These are phyloP conservation scores for Probaryconus sp. DNA, from an alignment of 1,140 invertebrate genomes.

Conservation along the genomic window DNA sequence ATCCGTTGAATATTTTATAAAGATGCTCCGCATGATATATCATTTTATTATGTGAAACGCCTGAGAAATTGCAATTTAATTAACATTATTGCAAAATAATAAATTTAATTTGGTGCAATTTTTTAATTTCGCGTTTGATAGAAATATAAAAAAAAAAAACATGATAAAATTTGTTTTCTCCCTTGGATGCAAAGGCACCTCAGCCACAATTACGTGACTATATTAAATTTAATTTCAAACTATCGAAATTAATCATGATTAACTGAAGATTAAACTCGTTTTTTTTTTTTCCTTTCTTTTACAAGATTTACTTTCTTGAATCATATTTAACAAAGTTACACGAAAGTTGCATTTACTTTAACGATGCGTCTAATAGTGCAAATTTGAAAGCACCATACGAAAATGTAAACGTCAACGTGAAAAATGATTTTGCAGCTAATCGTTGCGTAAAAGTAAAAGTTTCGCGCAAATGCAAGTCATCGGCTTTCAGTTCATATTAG, in stretches of 20 bases:
- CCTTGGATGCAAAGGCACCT: no score
- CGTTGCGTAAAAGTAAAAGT: slow-evolving; percentile 48
- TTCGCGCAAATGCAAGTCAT: slow-evolving; percentile 21
- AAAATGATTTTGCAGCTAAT: slow-evolving; percentile 13
- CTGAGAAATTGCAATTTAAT: no score
- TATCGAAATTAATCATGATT: no score
- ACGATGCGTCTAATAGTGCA: no score
- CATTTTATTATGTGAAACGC: slow-evolving; percentile 10
- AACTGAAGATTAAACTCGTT: no score
- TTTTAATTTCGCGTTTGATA: neutral
- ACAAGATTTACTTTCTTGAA: no score
- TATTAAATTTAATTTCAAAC: slow-evolving; percentile 12
- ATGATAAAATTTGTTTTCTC: no score
- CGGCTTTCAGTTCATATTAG: slow-evolving; percentile 53
- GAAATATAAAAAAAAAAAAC: neutral
- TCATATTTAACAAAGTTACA: no score
- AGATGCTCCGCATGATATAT: slow-evolving; percentile 23
- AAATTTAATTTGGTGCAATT: slow-evolving; percentile 8
- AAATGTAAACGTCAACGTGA: slow-evolving; percentile 12
- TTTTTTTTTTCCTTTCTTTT: no score
- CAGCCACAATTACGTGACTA: no score
- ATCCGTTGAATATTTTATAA: slow-evolving; percentile 13
- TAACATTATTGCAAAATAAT: slow-evolving; percentile 12
- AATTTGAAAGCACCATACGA: neutral
- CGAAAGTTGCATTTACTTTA: no score